Percentiles rank a stretch among this genome's conserved stretches.
phyloP scores from a whole-genome alignment of 2,797 vertebrate species.

The Eleutherodactylus coqui region DNA sequence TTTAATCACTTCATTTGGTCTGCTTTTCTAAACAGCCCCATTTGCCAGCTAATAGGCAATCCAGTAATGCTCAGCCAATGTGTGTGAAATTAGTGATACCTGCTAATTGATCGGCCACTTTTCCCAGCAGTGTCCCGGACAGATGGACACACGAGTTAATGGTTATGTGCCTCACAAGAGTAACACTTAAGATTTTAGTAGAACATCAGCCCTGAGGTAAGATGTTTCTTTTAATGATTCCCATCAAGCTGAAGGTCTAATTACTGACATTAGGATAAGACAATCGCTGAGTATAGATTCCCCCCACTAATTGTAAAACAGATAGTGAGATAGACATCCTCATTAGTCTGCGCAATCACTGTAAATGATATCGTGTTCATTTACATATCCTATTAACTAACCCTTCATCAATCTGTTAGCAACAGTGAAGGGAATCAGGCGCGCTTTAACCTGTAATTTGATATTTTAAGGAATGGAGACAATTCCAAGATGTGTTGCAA shows the following conservation, averaged over 20 bases:
- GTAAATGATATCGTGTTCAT: constrained; percentile 43
- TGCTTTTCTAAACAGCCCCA: constrained; percentile 27
- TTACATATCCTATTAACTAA: constrained; percentile 60
- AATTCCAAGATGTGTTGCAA: neutral
- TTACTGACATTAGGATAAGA: constrained; percentile 57
- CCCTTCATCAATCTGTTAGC: constrained; percentile 42
- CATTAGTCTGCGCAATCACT: constrained; percentile 53
- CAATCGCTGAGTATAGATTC: constrained; percentile 57
- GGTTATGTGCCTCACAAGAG: constrained; percentile 50
- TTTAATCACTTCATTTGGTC: constrained; percentile 47
- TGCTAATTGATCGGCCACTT: constrained; percentile 56
- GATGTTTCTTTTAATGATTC: constrained; percentile 60
- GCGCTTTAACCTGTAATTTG: constrained; percentile 13
- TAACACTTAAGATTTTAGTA: constrained; percentile 51
- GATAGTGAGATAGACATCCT: constrained; percentile 50
- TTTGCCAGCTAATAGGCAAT: constrained; percentile 54
- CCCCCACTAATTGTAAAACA: constrained; percentile 55
- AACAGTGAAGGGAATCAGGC: neutral
- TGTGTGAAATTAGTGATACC: constrained; percentile 49
- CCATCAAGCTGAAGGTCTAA: constrained; percentile 59
- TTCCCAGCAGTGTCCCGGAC: constrained; percentile 30
- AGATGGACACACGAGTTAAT: constrained; percentile 55
- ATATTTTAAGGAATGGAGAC: neutral
- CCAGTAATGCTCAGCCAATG: constrained; percentile 37
- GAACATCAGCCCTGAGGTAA: constrained; percentile 38